Conservation (phyloP, 2,797 vertebrate genomes). For the Buceros bicornis region DNA sequence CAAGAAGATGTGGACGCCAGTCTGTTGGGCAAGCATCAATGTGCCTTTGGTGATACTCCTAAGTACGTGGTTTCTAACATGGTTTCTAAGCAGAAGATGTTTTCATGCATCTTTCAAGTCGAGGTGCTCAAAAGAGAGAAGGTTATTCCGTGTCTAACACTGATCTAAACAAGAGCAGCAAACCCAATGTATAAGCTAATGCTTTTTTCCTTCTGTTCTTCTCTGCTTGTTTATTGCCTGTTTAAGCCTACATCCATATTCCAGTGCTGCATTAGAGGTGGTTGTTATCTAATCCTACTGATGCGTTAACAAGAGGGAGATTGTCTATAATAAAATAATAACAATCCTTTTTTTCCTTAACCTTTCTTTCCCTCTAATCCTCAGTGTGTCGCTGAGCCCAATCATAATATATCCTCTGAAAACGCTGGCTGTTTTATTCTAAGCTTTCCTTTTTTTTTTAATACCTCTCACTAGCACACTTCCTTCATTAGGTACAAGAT, state of each 20-base stretch:
- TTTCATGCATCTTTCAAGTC: neutral
- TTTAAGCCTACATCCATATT: conserved; percentile 11
- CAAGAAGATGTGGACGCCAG: neutral
- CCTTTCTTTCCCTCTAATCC: conserved; percentile 45
- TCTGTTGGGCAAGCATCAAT: neutral
- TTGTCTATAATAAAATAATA: neutral
- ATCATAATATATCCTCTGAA: neutral
- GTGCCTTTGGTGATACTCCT: neutral
- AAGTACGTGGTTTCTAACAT: neutral
- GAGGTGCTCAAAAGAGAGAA: neutral
- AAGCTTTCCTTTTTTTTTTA: conserved; percentile 3
- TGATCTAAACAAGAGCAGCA: neutral
- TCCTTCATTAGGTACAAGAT: conserved; percentile 64
- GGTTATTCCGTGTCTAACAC: neutral
- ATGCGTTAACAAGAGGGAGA: conserved; percentile 33
- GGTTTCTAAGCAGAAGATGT: neutral
- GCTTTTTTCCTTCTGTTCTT: neutral
- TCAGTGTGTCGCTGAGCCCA: neutral
- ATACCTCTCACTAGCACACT: conserved; percentile 42
- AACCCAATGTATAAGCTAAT: neutral
- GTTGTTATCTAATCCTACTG: conserved; percentile 50
- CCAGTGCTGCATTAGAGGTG: neutral
- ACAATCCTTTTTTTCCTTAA: neutral
- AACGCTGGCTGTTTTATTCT: conserved; percentile 10
- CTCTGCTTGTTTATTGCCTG: neutral